Evolutionary conservation across 2,113 vertebrate species (phyloP).

Genomic region (Centrocercus urophasianus): DNA sequence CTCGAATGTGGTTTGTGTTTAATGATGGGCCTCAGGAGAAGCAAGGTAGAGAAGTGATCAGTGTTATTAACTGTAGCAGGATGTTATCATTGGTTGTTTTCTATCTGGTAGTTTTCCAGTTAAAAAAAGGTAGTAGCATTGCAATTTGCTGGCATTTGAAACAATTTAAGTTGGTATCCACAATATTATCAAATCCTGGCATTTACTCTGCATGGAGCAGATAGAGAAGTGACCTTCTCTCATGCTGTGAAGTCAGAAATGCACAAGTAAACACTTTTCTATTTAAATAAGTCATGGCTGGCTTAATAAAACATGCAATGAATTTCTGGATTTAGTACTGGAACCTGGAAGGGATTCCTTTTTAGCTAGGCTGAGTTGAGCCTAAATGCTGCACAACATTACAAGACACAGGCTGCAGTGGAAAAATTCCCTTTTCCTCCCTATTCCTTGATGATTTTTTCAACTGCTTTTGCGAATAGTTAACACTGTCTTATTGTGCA

Average conservation of each 20-base stretch:
- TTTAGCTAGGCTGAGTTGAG: not conserved
- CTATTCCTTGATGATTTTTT: not conserved
- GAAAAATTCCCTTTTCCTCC: not conserved
- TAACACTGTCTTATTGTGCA: not conserved
- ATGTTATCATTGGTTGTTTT: not conserved
- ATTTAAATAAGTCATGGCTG: conserved; percentile 44
- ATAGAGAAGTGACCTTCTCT: not conserved
- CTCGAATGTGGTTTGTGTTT: not conserved
- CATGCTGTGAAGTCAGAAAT: not conserved
- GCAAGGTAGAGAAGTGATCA: not conserved
- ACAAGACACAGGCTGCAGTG: not conserved
- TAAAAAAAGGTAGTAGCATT: not conserved
- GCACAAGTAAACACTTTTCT: conserved; percentile 1
- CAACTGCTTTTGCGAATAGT: not conserved
- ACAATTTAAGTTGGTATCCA: not conserved
- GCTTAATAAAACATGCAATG: conserved; percentile 56
- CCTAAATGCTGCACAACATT: not conserved
- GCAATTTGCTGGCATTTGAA: not conserved
- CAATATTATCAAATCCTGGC: not conserved
- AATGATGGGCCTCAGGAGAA: not conserved
- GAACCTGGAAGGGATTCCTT: not conserved
- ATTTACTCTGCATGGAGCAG: not conserved
- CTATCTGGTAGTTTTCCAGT: not conserved
- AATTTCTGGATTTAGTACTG: not conserved
- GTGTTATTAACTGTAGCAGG: not conserved